Evolutionary conservation across 1,140 invertebrate genomes (phyloP).

Genomic region (Drosophila kikkawai): DNA sequence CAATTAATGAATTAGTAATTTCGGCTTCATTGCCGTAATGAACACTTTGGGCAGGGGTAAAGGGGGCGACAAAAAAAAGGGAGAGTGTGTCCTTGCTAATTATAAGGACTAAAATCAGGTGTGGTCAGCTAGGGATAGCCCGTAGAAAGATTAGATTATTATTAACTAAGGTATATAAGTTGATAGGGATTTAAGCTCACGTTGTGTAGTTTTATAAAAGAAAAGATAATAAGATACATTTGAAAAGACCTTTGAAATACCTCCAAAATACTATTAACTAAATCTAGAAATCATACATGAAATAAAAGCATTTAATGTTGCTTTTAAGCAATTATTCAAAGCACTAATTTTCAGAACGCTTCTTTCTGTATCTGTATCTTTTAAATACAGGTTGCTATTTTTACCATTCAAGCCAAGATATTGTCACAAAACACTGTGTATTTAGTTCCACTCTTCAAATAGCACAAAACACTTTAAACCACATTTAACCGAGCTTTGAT

Average conservation of each 20-base stretch:
- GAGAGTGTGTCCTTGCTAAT: conserved; percentile 18
- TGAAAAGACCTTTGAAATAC: not conserved
- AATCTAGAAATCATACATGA: not conserved
- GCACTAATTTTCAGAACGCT: not conserved
- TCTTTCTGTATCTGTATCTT: not conserved
- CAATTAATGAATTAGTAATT: conserved; percentile 84
- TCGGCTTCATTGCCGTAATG: conserved; percentile 71
- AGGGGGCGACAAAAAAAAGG: not conserved
- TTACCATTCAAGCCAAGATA: not conserved
- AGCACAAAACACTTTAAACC: conserved; percentile 30
- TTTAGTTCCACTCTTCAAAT: conserved; percentile 10
- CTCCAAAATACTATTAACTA: not conserved
- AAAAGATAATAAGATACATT: no score
- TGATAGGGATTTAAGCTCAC: no score
- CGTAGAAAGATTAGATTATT: not conserved
- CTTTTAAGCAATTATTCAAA: not conserved
- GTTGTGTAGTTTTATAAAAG: not conserved
- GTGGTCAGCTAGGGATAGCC: not conserved
- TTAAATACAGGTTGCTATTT: not conserved
- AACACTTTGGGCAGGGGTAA: conserved; percentile 47
- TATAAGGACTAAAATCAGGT: conserved; percentile 8
- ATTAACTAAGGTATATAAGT: not conserved
- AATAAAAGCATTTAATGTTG: not conserved
- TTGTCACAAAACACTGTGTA: conserved; percentile 6
- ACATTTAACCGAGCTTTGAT: conserved; percentile 5